phyloP scores from a whole-genome alignment of 2,113 vertebrate species.

The Pachycephala philippinensis region DNA sequence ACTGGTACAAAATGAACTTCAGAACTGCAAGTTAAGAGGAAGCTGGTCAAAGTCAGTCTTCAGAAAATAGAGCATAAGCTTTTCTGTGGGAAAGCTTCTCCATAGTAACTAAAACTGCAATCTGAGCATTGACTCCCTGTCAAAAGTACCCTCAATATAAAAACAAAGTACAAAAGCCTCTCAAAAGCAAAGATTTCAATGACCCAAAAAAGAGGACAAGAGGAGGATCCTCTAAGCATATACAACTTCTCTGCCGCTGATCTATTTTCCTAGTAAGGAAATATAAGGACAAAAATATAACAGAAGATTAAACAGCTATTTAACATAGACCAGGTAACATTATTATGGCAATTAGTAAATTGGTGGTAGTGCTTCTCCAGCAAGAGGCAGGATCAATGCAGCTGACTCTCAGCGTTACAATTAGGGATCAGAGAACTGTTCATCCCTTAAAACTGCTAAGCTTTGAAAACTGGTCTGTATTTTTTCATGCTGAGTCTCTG shows the following conservation, averaged over 20 bases:
- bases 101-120: slow-evolving; percentile 49
- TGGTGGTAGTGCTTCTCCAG: not conserved
- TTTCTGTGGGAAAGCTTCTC: slow-evolving; percentile 43
- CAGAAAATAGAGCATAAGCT: slow-evolving; percentile 27
- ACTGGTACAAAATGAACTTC: not conserved
- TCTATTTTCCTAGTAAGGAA: not conserved
- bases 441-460: not conserved
- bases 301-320: not conserved
- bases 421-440: not conserved
- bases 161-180: slow-evolving; percentile 49
- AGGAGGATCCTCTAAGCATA: not conserved
- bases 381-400: not conserved
- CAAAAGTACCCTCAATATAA: slow-evolving; percentile 36
- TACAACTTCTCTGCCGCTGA: not conserved
- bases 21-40: slow-evolving; percentile 5
- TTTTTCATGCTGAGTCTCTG: not conserved
- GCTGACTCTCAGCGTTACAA: not conserved
- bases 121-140: slow-evolving; percentile 30
- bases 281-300: not conserved
- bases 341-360: not conserved
- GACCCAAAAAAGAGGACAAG: slow-evolving; percentile 20
- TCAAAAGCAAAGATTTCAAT: not conserved
- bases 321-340: not conserved
- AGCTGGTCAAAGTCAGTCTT: slow-evolving; percentile 18
- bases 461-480: not conserved